These are phyloP conservation scores for Gadopsis marmoratus DNA, from an alignment of 2,797 vertebrate genomes.

Conservation along the genomic window DNA sequence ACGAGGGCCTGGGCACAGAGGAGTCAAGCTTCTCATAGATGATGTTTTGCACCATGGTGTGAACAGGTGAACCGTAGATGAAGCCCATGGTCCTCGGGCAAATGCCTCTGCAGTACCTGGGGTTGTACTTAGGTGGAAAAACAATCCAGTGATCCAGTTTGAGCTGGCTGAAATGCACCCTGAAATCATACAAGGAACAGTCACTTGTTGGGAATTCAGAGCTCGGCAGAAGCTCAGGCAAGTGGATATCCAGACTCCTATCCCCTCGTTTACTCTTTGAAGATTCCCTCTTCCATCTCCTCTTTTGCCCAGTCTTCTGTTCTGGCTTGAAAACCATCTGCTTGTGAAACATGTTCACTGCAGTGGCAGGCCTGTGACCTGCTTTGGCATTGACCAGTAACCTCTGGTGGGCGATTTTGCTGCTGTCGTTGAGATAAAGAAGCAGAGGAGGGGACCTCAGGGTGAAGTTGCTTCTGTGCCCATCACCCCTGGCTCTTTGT, in stretches of 20 bases:
- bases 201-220: slow-evolving; percentile 87
- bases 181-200: slow-evolving; percentile 92
- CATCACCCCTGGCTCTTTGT: slow-evolving; percentile 24
- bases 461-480: slow-evolving; percentile 53
- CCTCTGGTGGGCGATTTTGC: slow-evolving; percentile 84
- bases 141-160: slow-evolving; percentile 96
- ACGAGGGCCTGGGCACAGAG: slow-evolving; percentile 90
- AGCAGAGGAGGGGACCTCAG: slow-evolving; percentile 89
- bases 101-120: slow-evolving; percentile 93
- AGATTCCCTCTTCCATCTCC: slow-evolving; percentile 80
- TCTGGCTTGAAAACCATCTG: slow-evolving; percentile 54
- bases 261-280: slow-evolving; percentile 63
- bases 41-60: slow-evolving; percentile 95
- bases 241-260: slow-evolving; percentile 68
- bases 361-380: slow-evolving; percentile 24
- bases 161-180: slow-evolving; percentile 93
- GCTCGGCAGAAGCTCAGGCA: slow-evolving; percentile 84
- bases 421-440: slow-evolving; percentile 93
- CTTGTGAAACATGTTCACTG: slow-evolving; percentile 42
- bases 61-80: slow-evolving; percentile 93
- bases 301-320: slow-evolving; percentile 64
- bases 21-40: slow-evolving; percentile 93
- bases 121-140: slow-evolving; percentile 93
- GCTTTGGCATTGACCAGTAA: slow-evolving; percentile 48
- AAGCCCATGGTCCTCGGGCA: slow-evolving; percentile 90